Conservation (phyloP, 1,140 invertebrate species). For the Cephus cinctus region DNA sequence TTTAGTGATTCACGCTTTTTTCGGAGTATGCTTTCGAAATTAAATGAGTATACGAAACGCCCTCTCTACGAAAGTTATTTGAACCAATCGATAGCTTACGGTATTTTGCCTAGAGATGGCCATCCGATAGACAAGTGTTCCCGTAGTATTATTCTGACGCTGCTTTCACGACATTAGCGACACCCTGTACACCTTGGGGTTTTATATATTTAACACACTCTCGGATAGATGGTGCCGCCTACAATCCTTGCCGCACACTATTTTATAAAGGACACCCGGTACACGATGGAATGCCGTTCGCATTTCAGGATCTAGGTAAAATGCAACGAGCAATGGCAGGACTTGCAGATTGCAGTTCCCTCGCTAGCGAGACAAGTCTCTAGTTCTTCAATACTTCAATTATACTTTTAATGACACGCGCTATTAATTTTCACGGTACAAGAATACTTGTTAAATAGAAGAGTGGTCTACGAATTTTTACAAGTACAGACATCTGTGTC, state of each 20-base stretch:
- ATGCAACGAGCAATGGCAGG: slow-evolving; percentile 11
- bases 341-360: neutral
- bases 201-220: neutral
- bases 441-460: neutral
- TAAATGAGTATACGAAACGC: no score
- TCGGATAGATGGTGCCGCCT: slow-evolving; percentile 6
- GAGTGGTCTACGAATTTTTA: slow-evolving; percentile 36
- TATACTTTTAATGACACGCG: neutral
- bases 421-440: neutral
- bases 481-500: slow-evolving; percentile 51
- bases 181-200: neutral
- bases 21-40: no score
- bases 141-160: no score
- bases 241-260: slow-evolving; percentile 16
- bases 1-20: neutral
- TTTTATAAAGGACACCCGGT: slow-evolving; percentile 18
- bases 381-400: slow-evolving; percentile 8
- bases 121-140: no score
- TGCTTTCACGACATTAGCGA: no score
- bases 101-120: no score
- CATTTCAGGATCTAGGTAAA: slow-evolving; percentile 20
- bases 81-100: no score
- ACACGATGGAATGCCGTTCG: slow-evolving; percentile 29
- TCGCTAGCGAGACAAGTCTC: slow-evolving; percentile 6
- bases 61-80: no score